These are phyloP conservation scores for Morelia viridis DNA, from an alignment of 2,797 vertebrate species.

Conservation along the genomic window DNA sequence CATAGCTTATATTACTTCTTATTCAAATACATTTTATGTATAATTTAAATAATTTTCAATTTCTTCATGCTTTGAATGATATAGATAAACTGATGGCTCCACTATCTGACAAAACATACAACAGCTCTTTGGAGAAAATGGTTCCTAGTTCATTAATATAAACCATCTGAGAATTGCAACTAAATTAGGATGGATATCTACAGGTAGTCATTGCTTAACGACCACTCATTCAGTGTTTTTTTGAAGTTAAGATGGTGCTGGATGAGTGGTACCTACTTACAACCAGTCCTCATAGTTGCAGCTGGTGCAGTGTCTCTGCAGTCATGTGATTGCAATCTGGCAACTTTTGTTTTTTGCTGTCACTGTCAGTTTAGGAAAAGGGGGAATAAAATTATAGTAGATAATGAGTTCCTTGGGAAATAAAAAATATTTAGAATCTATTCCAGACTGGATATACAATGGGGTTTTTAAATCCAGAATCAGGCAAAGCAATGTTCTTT, in stretches of 20 bases:
- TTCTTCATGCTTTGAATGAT: constrained; percentile 47
- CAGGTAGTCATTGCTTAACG: not conserved
- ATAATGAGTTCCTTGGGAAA: not conserved
- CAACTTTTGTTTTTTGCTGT: not conserved
- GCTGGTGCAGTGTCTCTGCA: not conserved
- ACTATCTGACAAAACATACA: constrained; percentile 11
- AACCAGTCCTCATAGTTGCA: not conserved
- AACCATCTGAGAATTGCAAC: not conserved
- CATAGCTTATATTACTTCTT: constrained; percentile 24
- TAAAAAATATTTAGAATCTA: too few relatives aligned
- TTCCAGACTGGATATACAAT: not conserved
- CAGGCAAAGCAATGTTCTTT: not conserved
- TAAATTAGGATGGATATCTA: constrained; percentile 47
- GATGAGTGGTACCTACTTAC: not conserved
- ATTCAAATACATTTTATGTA: constrained; percentile 48
- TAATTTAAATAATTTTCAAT: constrained; percentile 41
- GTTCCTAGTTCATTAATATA: constrained; percentile 9
- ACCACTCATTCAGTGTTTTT: not conserved
- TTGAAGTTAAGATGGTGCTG: not conserved
- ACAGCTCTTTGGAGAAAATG: constrained; percentile 9
- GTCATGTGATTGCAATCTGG: not conserved
- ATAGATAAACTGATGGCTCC: not conserved
- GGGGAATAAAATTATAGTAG: not conserved
- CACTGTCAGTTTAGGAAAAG: not conserved
- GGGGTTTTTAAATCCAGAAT: not conserved